Evolutionary conservation across 1,140 invertebrate genomes (phyloP).

Genomic region (Macrobrachium rosenbergii): DNA sequence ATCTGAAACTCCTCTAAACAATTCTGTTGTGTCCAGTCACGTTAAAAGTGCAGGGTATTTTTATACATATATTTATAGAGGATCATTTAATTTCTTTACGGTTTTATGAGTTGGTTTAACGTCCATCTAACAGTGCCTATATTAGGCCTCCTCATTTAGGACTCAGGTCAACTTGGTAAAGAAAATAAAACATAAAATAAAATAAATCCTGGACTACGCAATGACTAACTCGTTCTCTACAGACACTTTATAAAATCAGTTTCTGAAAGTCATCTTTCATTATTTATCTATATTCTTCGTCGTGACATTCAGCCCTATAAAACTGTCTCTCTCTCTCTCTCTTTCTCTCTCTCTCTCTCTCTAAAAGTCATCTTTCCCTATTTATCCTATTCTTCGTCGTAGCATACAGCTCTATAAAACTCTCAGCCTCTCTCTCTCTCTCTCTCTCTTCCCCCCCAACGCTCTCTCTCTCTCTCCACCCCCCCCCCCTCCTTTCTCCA

Average conservation of each 20-base stretch:
- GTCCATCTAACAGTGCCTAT: no score
- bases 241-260: no score
- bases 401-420: not conserved
- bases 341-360: not conserved
- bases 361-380: not conserved
- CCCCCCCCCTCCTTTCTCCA: not conserved
- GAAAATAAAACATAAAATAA: no score
- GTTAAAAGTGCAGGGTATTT: no score
- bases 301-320: not conserved
- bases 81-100: no score
- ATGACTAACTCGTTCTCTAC: not conserved
- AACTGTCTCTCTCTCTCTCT: not conserved
- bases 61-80: no score
- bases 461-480: not conserved
- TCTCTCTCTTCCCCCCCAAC: not conserved
- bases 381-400: not conserved
- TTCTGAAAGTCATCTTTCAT: not conserved
- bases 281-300: not conserved
- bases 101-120: no score
- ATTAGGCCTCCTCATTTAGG: no score
- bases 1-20: no score
- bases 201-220: no score
- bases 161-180: no score
- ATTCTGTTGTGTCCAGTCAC: no score
- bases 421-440: constrained; percentile 1